A percentile compares a stretch with the other conserved stretches of the same genome.
Conservation (phyloP, 2,113 vertebrate genomes). For the Ammospiza nelsoni region DNA sequence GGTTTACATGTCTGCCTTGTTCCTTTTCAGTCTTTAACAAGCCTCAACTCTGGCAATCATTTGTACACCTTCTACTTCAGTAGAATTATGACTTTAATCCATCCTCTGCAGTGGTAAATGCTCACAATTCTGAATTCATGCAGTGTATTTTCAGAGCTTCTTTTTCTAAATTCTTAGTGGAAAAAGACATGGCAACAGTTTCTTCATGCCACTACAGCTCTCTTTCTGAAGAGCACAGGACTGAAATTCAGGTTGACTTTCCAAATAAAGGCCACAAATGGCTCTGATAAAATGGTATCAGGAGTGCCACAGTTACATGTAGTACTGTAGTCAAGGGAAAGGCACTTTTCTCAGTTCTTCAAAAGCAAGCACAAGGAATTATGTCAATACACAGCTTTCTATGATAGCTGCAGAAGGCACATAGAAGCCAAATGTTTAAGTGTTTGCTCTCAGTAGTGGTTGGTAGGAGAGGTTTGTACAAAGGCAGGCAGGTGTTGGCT, state of each 20-base stretch:
- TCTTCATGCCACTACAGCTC: background rate
- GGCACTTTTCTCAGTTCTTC: background rate
- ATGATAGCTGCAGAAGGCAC: accelerated
- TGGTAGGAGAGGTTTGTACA: background rate
- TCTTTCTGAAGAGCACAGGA: background rate
- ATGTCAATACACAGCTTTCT: background rate
- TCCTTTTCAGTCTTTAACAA: background rate
- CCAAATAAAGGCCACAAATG: background rate
- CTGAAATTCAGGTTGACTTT: background rate
- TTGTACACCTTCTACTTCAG: background rate
- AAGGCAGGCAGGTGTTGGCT: background rate
- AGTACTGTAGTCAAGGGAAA: background rate
- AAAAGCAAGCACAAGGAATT: background rate
- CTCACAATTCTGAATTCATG: background rate
- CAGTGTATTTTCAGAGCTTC: background rate
- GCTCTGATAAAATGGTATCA: background rate
- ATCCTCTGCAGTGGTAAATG: background rate
- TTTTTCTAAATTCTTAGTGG: background rate
- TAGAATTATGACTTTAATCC: background rate
- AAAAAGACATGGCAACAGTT: background rate
- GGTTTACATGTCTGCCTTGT: background rate
- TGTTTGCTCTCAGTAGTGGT: background rate
- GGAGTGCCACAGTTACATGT: background rate
- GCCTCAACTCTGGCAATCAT: background rate
- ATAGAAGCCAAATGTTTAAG: background rate